Evolutionary conservation across 2,113 vertebrate genomes (phyloP).

Genomic region (Periophthalmodon schlosseri): DNA sequence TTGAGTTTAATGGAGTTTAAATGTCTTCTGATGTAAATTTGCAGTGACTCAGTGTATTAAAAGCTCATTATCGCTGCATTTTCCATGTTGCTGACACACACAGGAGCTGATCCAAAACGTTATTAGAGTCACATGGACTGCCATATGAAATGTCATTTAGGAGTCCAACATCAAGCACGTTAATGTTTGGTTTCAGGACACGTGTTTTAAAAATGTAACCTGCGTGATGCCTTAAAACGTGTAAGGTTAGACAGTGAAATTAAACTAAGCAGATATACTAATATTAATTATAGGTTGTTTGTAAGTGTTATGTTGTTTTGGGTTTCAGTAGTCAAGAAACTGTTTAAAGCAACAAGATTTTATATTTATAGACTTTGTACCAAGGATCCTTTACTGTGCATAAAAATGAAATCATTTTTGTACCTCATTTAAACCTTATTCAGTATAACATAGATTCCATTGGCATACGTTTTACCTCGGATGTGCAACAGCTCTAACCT

Average conservation of each 20-base stretch:
- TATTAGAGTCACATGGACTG: neutral
- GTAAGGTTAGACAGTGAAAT: too few relatives aligned
- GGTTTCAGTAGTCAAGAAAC: too few relatives aligned
- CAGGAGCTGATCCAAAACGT: neutral
- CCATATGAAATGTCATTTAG: conserved; percentile 1
- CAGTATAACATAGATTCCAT: neutral
- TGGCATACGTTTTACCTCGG: neutral
- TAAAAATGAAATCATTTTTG: neutral
- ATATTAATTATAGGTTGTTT: too few relatives aligned
- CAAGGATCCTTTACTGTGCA: too few relatives aligned
- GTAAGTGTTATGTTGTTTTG: too few relatives aligned
- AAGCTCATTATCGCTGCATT: conserved; percentile 8
- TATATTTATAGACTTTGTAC: too few relatives aligned
- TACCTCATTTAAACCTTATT: neutral
- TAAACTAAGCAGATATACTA: too few relatives aligned
- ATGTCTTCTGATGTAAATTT: neutral
- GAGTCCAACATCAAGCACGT: neutral
- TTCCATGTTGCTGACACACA: conserved; percentile 5
- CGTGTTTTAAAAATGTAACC: neutral
- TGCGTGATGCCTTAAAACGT: neutral
- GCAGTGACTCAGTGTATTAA: neutral
- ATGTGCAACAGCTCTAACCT: too few relatives aligned
- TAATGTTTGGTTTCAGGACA: neutral
- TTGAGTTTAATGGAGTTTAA: neutral
- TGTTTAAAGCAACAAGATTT: too few relatives aligned